Evolutionary conservation across 2,888 invertebrate genomes (phyloP).

Genomic region (Athrips mouffetella): DNA sequence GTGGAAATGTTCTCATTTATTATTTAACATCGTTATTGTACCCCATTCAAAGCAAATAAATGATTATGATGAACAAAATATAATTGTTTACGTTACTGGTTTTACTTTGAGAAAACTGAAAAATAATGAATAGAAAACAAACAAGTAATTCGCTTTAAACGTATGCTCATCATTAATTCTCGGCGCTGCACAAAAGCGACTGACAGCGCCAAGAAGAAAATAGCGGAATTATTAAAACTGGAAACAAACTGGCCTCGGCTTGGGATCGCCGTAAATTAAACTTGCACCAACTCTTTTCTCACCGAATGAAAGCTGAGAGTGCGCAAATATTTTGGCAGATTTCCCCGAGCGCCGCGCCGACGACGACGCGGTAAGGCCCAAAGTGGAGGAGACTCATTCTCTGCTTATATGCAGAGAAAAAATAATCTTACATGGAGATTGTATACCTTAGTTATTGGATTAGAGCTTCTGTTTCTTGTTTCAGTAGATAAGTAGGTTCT

Average conservation of each 20-base stretch:
- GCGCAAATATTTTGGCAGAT: conserved; percentile 48
- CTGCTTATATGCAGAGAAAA: too few species aligned
- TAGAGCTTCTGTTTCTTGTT: too few species aligned
- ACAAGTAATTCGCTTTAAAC: neutral
- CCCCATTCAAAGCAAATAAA: too few species aligned
- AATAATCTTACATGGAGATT: conserved; percentile 17
- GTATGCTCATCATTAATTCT: neutral
- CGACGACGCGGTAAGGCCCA: conserved; percentile 29
- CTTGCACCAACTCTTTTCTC: conserved; percentile 26
- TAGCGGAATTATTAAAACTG: conserved; percentile 6
- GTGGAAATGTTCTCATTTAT: too few species aligned
- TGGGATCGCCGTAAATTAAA: conserved; percentile 26
- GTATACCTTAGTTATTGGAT: conserved; percentile 11
- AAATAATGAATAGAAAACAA: neutral
- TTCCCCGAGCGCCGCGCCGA: conserved; percentile 34
- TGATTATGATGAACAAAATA: too few species aligned
- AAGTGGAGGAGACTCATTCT: conserved; percentile 35
- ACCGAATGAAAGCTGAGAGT: conserved; percentile 44
- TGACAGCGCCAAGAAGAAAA: neutral
- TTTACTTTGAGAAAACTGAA: too few species aligned
- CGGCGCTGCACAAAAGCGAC: neutral
- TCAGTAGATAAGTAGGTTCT: too few species aligned
- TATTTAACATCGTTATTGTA: too few species aligned
- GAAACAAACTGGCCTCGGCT: neutral
- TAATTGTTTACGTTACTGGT: too few species aligned